Evolutionary conservation across 2,113 vertebrate genomes (phyloP).

Genomic region (Triplophysa rosa): DNA sequence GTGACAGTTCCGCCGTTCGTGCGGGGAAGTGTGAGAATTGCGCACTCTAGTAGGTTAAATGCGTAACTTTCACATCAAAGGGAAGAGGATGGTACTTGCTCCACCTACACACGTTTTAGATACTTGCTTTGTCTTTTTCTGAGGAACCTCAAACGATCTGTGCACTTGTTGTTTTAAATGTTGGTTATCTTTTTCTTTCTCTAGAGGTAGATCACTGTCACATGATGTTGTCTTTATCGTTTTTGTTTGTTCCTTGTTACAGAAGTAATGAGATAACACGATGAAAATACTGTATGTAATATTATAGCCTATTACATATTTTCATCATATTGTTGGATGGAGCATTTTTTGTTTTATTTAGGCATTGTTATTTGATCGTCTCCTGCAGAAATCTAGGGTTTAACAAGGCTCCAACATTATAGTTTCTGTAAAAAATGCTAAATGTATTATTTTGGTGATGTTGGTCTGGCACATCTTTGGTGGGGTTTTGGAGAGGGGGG

Average conservation of each 20-base stretch:
- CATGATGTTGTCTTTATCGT: not conserved
- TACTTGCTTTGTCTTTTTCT: not conserved
- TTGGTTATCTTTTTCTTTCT: not conserved
- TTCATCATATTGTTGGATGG: too few species aligned
- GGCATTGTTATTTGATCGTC: too few species aligned
- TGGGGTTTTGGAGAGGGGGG: not conserved
- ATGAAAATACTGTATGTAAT: too few species aligned
- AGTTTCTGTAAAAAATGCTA: too few species aligned
- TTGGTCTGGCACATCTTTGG: not conserved
- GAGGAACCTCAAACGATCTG: not conserved
- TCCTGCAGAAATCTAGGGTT: too few species aligned
- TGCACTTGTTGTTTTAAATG: not conserved
- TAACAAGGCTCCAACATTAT: too few species aligned
- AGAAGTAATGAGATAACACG: too few species aligned
- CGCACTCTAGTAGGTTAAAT: conserved; percentile 36
- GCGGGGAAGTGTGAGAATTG: conserved; percentile 32
- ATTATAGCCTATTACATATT: too few species aligned
- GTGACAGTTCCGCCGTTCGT: conserved; percentile 8
- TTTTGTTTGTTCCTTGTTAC: not conserved
- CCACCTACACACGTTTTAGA: conserved; percentile 28
- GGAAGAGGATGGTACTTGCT: not conserved
- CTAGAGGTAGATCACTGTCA: not conserved
- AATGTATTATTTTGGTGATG: too few species aligned
- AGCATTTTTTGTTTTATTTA: too few species aligned
- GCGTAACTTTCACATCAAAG: conserved; percentile 34